These are phyloP conservation scores for Diplolepis rosae DNA, from an alignment of 2,888 invertebrate species.

Conservation along the genomic window DNA sequence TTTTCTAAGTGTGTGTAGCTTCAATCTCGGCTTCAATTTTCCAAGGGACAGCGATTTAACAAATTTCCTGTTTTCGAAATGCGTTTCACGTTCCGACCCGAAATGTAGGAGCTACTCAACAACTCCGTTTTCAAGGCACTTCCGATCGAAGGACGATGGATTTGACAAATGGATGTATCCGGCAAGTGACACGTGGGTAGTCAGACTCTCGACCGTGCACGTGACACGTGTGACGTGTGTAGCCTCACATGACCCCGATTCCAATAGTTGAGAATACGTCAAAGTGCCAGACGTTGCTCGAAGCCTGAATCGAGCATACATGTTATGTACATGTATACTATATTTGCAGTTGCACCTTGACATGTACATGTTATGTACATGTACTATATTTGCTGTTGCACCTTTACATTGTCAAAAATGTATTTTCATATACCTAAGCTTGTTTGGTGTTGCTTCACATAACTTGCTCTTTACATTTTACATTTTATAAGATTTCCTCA, in stretches of 20 bases:
- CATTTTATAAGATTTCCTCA: too few relatives aligned
- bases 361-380: too few relatives aligned
- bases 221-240: constrained; percentile 57
- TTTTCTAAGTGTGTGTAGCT: too few relatives aligned
- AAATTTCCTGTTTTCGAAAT: constrained; percentile 20
- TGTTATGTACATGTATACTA: background rate
- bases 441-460: too few relatives aligned
- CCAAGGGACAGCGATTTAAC: constrained; percentile 18
- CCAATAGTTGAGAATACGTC: constrained; percentile 4
- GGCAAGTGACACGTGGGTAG: constrained; percentile 55
- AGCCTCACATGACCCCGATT: constrained; percentile 26
- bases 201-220: constrained; percentile 52
- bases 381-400: too few relatives aligned
- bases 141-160: constrained; percentile 44
- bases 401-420: too few relatives aligned
- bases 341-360: too few relatives aligned
- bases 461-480: too few relatives aligned
- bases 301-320: background rate
- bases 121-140: constrained; percentile 28
- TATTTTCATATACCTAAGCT: too few relatives aligned
- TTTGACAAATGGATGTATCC: constrained; percentile 64
- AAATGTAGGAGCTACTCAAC: constrained; percentile 23
- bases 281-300: constrained; percentile 11
- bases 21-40: background rate
- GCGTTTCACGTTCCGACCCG: constrained; percentile 15